Evolutionary conservation across 2,888 invertebrate species (phyloP).

Genomic region (Trachelus tabidus): DNA sequence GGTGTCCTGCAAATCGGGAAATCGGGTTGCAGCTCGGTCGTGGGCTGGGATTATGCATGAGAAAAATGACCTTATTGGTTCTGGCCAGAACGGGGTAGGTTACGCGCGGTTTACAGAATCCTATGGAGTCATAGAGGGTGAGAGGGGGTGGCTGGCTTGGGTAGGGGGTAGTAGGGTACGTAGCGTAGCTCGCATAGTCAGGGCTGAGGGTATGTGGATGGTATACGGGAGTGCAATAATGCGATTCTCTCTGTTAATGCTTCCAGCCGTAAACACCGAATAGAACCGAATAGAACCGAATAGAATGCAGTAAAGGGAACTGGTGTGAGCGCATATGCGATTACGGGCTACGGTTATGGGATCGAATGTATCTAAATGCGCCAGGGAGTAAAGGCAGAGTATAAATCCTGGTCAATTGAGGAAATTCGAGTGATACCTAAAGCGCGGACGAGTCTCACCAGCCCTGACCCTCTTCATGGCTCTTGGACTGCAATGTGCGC

Average conservation of each 20-base stretch:
- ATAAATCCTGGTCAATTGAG: neutral
- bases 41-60: conserved; percentile 49
- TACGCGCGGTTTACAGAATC: conserved; percentile 40
- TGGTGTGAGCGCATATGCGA: conserved; percentile 26
- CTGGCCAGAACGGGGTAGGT: conserved; percentile 45
- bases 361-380: conserved; percentile 29
- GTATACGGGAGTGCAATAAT: conserved; percentile 50
- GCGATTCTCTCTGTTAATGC: conserved; percentile 60
- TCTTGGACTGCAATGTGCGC: too few species aligned
- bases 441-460: neutral
- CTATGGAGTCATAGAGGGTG: neutral
- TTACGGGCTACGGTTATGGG: conserved; percentile 27
- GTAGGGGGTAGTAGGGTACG: neutral
- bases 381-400: neutral
- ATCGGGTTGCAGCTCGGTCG: conserved; percentile 23
- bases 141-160: neutral
- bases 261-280: conserved; percentile 54
- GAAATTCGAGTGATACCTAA: neutral
- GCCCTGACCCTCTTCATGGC: too few species aligned
- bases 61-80: conserved; percentile 58
- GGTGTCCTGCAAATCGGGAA: conserved; percentile 39
- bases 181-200: conserved; percentile 12
- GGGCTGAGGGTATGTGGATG: conserved; percentile 20
- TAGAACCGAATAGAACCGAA: conserved; percentile 52
- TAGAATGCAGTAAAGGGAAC: conserved; percentile 56